These are phyloP conservation scores for Tachysurus fulvidraco DNA, from an alignment of 2,113 vertebrate genomes.

Conservation along the genomic window DNA sequence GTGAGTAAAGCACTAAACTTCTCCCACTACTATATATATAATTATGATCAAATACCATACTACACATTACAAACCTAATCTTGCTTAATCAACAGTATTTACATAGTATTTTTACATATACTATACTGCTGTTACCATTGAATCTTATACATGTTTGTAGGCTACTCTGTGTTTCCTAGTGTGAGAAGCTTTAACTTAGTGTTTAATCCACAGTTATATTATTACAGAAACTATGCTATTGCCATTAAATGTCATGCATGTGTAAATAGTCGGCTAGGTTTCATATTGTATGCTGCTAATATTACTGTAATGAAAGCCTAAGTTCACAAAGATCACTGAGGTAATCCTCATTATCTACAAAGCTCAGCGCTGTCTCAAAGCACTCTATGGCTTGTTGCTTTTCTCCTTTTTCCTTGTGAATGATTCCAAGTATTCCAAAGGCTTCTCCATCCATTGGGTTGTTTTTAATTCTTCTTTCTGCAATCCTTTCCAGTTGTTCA, in stretches of 20 bases:
- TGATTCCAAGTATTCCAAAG: constrained; percentile 49
- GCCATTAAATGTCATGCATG: not conserved
- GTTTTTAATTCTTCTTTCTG: constrained; percentile 18
- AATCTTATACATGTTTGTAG: too few relatives aligned
- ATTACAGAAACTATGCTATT: not conserved
- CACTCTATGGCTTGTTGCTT: constrained; percentile 45
- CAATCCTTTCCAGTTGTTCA: constrained; percentile 21
- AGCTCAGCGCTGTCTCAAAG: constrained; percentile 50
- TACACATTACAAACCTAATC: too few relatives aligned
- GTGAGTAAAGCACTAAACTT: too few relatives aligned
- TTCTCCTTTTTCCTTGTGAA: constrained; percentile 45
- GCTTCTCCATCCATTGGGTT: constrained; percentile 44
- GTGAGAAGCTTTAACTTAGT: too few relatives aligned
- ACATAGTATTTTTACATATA: too few relatives aligned
- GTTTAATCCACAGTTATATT: not conserved
- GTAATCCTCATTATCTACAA: constrained; percentile 27
- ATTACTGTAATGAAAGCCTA: constrained; percentile 43
- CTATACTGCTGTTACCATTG: too few relatives aligned
- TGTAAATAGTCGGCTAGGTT: not conserved
- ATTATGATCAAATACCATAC: too few relatives aligned
- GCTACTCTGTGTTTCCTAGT: too few relatives aligned
- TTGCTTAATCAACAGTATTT: too few relatives aligned
- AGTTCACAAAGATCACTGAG: constrained; percentile 53
- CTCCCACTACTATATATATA: too few relatives aligned
- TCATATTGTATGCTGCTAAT: not conserved